Evolutionary conservation across 1,140 invertebrate species (phyloP), one percentile per base, ranked within the genome.

Genomic region (Bicyclus anynana): DNA sequence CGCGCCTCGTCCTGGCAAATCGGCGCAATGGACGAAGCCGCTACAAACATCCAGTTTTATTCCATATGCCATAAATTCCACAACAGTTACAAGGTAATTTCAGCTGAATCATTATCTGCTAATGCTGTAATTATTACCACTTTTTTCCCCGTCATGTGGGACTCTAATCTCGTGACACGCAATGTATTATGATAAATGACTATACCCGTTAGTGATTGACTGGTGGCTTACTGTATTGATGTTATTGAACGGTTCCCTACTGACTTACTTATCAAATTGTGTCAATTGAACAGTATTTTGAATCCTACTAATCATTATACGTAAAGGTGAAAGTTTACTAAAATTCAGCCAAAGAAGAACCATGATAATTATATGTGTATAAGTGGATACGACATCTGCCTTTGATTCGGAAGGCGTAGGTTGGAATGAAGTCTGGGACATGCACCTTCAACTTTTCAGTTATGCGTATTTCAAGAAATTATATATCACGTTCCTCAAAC

Each of bases 61-160:
- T 65, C 62, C 52, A 65, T 59, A 64, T 59, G 59, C 51, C 54
- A 80, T 65, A 76, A 76, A 86, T 84, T 74, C 82, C 82, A 77
- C 68, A 70, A 76, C 67, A 68, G 68, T 77, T 74, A 63, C 67
- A 71, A 75, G 62, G 71, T 69, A 72, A 72, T 74, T 79, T 74
- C 65, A 65, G 56, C 52, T 47, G 64, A 72, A 83, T 70, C 61
- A 77, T 74, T 81, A 82, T 80, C 74, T 52, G 67, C 61, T 72
- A 78, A 75, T 78, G 61, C 52, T 68, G 59, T 75, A 73, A 80
- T 80, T 83, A 77, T 72, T 54, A 61, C 65, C 69, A 74, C 69
- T n/a, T 79, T 72, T 76, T 59, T 49, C 68, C 64, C 69, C 65
- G 67, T 76, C 60, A 85, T 86, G 79, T 66, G 83, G 79, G 83